Conservation (phyloP, 2,113 vertebrate genomes). For the Microtus montanus region DNA sequence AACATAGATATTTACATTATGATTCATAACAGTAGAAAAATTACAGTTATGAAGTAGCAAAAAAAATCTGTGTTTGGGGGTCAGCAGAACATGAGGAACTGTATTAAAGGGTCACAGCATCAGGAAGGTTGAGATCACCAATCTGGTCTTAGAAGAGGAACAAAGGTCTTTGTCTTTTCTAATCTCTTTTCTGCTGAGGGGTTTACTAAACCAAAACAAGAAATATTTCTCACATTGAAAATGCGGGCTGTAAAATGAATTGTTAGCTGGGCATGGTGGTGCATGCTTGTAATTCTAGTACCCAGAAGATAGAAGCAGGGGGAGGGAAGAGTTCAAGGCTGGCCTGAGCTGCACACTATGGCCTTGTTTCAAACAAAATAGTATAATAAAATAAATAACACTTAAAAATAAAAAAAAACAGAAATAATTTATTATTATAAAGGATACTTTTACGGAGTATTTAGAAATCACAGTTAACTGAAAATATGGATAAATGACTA, state of each 20-base stretch:
- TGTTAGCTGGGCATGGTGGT: neutral
- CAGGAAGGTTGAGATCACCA: neutral
- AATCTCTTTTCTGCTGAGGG: neutral
- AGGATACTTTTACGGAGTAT: neutral
- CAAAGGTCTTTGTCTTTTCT: neutral
- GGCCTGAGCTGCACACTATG: neutral
- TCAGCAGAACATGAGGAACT: neutral
- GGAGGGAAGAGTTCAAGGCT: neutral
- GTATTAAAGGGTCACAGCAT: neutral
- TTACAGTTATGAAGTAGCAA: neutral
- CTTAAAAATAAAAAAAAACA: neutral
- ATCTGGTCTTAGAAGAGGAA: neutral
- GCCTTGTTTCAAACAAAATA: neutral
- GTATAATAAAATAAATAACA: neutral
- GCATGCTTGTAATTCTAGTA: neutral
- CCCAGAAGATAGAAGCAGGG: neutral
- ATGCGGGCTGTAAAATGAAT: neutral
- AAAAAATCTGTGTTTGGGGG: neutral
- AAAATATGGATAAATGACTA: neutral
- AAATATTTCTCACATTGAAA: neutral
- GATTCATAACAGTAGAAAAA: neutral
- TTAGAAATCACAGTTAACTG: slow-evolving; percentile 9
- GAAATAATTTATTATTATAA: slow-evolving; percentile 14
- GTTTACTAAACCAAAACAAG: neutral
- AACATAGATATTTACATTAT: neutral